Evolutionary conservation across 1,140 invertebrate species (phyloP).

Genomic region (Ceratosolen solmsi): DNA sequence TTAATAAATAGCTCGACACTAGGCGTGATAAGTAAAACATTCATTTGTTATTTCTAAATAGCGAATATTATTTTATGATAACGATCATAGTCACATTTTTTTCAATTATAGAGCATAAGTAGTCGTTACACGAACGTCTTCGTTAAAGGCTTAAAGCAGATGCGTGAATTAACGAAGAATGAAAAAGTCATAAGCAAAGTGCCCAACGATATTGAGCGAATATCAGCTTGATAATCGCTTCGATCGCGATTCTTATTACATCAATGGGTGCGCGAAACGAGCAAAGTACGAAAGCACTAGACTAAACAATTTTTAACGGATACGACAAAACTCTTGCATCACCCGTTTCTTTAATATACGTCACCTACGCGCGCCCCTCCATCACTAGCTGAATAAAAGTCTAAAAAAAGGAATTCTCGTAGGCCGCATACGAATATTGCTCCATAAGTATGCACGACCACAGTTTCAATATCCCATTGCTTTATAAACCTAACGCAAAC

Average conservation of each 20-base stretch:
- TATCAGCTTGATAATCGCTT: background rate
- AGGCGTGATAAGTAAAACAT: too few relatives aligned
- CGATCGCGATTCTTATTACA: slow-evolving; percentile 34
- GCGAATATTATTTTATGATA: too few relatives aligned
- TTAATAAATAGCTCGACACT: too few relatives aligned
- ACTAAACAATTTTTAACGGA: slow-evolving; percentile 5
- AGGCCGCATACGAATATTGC: slow-evolving; percentile 39
- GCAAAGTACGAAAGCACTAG: slow-evolving; percentile 14
- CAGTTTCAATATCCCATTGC: background rate
- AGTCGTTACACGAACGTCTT: slow-evolving; percentile 3
- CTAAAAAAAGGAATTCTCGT: slow-evolving; percentile 43
- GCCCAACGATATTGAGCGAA: background rate
- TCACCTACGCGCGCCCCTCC: slow-evolving; percentile 25
- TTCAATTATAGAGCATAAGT: background rate
- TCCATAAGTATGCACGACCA: slow-evolving; percentile 24
- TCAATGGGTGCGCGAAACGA: slow-evolving; percentile 16
- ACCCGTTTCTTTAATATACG: slow-evolving; percentile 32
- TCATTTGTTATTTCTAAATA: too few relatives aligned
- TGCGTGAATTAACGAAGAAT: background rate
- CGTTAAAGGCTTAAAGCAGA: slow-evolving; percentile 4
- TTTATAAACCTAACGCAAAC: slow-evolving; percentile 30
- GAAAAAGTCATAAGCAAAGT: background rate
- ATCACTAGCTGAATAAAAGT: slow-evolving; percentile 16
- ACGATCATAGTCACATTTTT: background rate
- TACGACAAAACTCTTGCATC: slow-evolving; percentile 37